phyloP scores from a whole-genome alignment of 2,888 invertebrate species.

The Axea sp. region DNA sequence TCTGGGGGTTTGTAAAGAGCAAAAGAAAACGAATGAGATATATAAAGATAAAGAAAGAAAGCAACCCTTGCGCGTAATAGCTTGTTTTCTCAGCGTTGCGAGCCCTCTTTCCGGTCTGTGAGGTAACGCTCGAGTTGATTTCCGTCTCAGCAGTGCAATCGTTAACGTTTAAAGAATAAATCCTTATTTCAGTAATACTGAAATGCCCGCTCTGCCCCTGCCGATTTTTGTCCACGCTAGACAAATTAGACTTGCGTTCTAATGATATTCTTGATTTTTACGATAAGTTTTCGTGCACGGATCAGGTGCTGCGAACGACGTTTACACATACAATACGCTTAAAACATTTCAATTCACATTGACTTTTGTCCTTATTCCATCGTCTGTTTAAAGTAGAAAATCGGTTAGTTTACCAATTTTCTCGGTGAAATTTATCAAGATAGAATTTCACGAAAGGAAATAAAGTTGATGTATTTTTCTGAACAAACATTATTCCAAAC shows the following conservation, averaged over 20 bases:
- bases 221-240: conserved; percentile 27
- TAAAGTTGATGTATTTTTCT: too few species aligned
- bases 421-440: too few species aligned
- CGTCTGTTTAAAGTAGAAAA: background rate
- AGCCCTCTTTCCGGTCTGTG: conserved; percentile 59
- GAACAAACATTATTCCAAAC: too few species aligned
- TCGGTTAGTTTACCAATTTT: too few species aligned
- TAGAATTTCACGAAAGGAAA: too few species aligned
- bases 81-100: conserved; percentile 60
- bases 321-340: conserved; percentile 8
- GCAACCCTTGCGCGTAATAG: conserved; percentile 43
- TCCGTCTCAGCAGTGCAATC: conserved; percentile 58
- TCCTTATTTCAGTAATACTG: conserved; percentile 15
- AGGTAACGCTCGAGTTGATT: conserved; percentile 58
- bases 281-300: conserved; percentile 18
- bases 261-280: conserved; percentile 7
- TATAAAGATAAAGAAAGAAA: conserved; percentile 10
- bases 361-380: background rate
- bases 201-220: conserved; percentile 29
- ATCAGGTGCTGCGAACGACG: conserved; percentile 29
- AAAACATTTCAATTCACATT: conserved; percentile 30
- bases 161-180: conserved; percentile 60
- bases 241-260: conserved; percentile 40
- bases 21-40: too few species aligned
- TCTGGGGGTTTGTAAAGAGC: too few species aligned